Percentiles rank a stretch among this genome's conserved stretches.
Evolutionary conservation across 2,888 invertebrate genomes (phyloP).

Genomic region (Pinctada fucata): DNA sequence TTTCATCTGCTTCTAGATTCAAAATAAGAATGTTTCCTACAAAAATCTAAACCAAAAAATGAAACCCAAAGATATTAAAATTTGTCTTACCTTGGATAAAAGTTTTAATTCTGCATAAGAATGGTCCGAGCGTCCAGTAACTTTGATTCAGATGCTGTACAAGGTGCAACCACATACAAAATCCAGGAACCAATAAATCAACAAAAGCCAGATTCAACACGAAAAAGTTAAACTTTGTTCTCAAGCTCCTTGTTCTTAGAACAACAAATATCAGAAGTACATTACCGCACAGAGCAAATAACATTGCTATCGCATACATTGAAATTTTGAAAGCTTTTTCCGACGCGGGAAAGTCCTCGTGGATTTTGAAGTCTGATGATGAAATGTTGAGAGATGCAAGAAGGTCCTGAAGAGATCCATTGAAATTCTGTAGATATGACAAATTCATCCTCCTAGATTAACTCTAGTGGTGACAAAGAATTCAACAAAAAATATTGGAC

Average conservation of each 20-base stretch:
- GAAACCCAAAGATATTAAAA: too few relatives aligned
- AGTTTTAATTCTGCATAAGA: slow-evolving; percentile 52
- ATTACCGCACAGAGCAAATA: slow-evolving; percentile 46
- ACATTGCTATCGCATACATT: slow-evolving; percentile 43
- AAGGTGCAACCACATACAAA: slow-evolving; percentile 58
- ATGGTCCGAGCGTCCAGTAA: slow-evolving; percentile 46
- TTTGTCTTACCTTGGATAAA: slow-evolving; percentile 53
- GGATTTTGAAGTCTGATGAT: background rate
- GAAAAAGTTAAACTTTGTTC: slow-evolving; percentile 58
- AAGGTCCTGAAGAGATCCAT: slow-evolving; percentile 3
- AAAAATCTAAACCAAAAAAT: too few relatives aligned
- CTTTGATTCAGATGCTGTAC: slow-evolving; percentile 35
- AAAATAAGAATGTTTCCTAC: too few relatives aligned
- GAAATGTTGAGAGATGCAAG: slow-evolving; percentile 4
- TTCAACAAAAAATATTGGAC: too few relatives aligned
- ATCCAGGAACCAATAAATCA: slow-evolving; percentile 46
- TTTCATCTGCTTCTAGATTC: too few relatives aligned
- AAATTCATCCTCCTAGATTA: too few relatives aligned
- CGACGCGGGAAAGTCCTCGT: slow-evolving; percentile 9
- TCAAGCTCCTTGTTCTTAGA: slow-evolving; percentile 44
- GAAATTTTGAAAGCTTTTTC: slow-evolving; percentile 44
- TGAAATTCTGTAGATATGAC: background rate
- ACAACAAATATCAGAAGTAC: slow-evolving; percentile 47
- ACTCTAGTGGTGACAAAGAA: too few relatives aligned
- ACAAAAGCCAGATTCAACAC: slow-evolving; percentile 53